phyloP scores from a whole-genome alignment of 1,140 invertebrate species.

The Teleogryllus occipitalis region DNA sequence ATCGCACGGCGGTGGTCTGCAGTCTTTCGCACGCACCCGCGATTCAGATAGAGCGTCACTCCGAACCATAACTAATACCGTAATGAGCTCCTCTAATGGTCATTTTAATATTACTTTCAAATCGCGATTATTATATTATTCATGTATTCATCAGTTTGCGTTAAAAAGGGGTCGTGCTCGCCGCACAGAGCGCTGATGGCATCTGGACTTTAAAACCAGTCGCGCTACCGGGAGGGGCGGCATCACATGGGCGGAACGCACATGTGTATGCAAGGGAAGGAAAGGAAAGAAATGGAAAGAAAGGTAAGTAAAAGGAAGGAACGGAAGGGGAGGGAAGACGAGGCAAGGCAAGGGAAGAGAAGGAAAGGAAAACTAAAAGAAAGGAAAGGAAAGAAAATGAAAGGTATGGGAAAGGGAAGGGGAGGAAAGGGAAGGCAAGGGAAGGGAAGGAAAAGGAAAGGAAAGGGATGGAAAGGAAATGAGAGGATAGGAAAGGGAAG shows the following conservation, averaged over 20 bases:
- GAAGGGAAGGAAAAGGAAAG: too few relatives aligned
- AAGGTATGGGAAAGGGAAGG: too few relatives aligned
- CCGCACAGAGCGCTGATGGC: not conserved
- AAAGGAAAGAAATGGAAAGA: too few relatives aligned
- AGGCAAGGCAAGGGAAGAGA: too few relatives aligned
- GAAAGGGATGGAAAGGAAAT: too few relatives aligned
- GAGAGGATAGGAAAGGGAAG: too few relatives aligned
- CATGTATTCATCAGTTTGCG: not conserved
- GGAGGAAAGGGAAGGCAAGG: too few relatives aligned
- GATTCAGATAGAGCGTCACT: not conserved
- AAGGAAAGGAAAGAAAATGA: too few relatives aligned
- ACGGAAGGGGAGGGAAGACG: too few relatives aligned
- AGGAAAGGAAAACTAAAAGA: too few relatives aligned
- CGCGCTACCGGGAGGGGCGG: not conserved
- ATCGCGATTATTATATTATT: not conserved
- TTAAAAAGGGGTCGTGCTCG: not conserved
- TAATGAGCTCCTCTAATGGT: not conserved
- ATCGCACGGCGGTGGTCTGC: not conserved
- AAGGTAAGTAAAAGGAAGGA: too few relatives aligned
- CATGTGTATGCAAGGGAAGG: too few relatives aligned
- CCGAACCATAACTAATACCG: not conserved
- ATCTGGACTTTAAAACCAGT: not conserved
- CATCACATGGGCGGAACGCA: not conserved
- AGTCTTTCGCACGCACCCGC: not conserved
- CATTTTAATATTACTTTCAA: conserved; percentile 1